Conservation (phyloP, 2,888 invertebrate genomes). For the Apoda limacodes region DNA sequence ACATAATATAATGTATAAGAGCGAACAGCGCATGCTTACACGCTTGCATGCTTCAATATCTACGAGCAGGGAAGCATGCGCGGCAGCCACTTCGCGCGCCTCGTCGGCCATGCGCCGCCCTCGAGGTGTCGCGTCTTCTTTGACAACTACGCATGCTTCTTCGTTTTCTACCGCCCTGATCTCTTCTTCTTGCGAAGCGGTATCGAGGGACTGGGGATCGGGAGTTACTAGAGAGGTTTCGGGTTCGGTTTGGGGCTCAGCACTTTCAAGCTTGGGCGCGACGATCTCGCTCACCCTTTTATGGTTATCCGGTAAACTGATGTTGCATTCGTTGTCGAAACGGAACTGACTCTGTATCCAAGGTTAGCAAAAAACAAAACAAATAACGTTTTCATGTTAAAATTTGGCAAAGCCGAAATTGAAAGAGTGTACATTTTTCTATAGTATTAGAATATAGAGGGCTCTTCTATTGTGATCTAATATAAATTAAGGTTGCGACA, state of each 20-base stretch:
- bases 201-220: constrained; percentile 30
- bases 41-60: constrained; percentile 75
- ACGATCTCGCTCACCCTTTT: constrained; percentile 89
- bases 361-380: constrained; percentile 47
- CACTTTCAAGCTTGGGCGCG: constrained; percentile 55
- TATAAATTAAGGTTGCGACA: not conserved
- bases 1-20: constrained; percentile 20
- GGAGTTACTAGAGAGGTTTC: constrained; percentile 30
- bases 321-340: constrained; percentile 99
- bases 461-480: constrained; percentile 2
- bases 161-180: constrained; percentile 33
- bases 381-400: constrained; percentile 15
- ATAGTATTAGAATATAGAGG: too few relatives aligned
- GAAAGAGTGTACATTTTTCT: too few relatives aligned
- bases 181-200: constrained; percentile 42
- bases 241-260: constrained; percentile 29
- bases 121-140: constrained; percentile 55
- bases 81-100: constrained; percentile 61
- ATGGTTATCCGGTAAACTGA: constrained; percentile 97
- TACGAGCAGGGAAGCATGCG: constrained; percentile 67
- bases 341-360: constrained; percentile 96
- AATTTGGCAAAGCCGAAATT: constrained; percentile 3
- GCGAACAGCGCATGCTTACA: constrained; percentile 74
- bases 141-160: constrained; percentile 60
- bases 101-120: constrained; percentile 59